Conservation (phyloP, 2,888 invertebrate genomes). For the Ennomos fuscantarius region DNA sequence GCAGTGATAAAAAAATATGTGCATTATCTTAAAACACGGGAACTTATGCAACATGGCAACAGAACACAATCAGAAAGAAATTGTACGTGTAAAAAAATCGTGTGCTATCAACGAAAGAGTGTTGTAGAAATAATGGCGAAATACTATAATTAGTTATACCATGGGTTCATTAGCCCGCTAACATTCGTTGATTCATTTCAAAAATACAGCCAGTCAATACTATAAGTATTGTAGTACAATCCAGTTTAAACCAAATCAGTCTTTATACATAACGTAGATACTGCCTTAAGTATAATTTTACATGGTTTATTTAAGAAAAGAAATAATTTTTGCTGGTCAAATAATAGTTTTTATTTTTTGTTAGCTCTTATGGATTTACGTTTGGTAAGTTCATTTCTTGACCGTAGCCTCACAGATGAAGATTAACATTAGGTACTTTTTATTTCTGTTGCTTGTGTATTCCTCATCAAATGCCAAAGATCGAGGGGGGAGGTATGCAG, state of each 20-base stretch:
- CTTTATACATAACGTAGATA: no score
- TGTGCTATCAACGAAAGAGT: slow-evolving; percentile 43
- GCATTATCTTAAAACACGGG: slow-evolving; percentile 37
- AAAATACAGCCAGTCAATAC: no score
- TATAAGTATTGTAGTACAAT: slow-evolving; percentile 22
- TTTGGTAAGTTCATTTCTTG: background rate
- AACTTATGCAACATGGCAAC: slow-evolving; percentile 37
- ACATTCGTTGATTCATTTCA: no score
- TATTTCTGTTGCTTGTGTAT: slow-evolving; percentile 44
- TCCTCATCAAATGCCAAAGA: slow-evolving; percentile 35
- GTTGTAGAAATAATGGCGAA: slow-evolving; percentile 30
- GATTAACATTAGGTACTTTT: slow-evolving; percentile 4
- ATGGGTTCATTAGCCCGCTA: no score
- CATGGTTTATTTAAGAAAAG: no score
- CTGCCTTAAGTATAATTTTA: no score
- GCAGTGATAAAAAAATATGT: slow-evolving; percentile 50
- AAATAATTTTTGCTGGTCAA: no score
- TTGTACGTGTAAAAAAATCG: slow-evolving; percentile 44
- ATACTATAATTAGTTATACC: no score
- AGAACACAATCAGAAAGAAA: slow-evolving; percentile 36
- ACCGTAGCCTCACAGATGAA: slow-evolving; percentile 16
- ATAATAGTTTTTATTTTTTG: no score
- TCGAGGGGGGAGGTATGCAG: slow-evolving; percentile 76
- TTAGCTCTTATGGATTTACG: no score
- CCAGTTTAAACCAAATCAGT: no score